Evolutionary conservation across 2,888 invertebrate genomes (phyloP).

Genomic region (Copidosoma aretas): DNA sequence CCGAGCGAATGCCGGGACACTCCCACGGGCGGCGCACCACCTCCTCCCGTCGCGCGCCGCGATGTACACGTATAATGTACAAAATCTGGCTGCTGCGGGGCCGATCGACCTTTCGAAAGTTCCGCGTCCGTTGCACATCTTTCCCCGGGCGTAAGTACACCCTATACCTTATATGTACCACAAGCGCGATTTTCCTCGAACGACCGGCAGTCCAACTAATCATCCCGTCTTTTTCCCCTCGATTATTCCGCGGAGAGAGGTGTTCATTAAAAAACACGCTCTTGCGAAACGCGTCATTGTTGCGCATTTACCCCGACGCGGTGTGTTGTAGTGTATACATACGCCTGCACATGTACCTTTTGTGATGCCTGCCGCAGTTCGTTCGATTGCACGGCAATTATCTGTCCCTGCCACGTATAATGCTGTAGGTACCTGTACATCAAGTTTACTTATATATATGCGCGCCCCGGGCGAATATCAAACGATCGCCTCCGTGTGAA

Average conservation of each 20-base stretch:
- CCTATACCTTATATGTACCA: neutral
- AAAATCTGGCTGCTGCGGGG: neutral
- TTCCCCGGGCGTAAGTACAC: neutral
- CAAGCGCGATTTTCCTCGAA: too few species aligned
- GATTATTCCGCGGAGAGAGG: neutral
- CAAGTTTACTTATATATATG: too few species aligned
- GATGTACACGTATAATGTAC: neutral
- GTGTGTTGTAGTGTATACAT: too few species aligned
- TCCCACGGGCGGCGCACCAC: slow-evolving; percentile 18
- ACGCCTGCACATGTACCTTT: too few species aligned
- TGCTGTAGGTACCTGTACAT: too few species aligned
- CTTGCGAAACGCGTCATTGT: neutral
- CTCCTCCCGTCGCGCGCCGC: neutral
- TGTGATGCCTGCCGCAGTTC: too few species aligned
- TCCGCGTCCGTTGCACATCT: neutral
- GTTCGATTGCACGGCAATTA: too few species aligned
- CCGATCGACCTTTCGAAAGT: slow-evolving; percentile 26
- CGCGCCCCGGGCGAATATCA: too few species aligned
- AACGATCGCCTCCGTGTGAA: too few species aligned
- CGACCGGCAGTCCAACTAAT: too few species aligned
- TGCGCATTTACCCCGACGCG: neutral
- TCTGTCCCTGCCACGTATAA: too few species aligned
- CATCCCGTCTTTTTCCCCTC: neutral
- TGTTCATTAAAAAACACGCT: neutral
- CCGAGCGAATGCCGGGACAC: slow-evolving; percentile 17